Evolutionary conservation across 92 coral and sea anemone genomes (phyloP).

Genomic region (Galaxea fascicularis): DNA sequence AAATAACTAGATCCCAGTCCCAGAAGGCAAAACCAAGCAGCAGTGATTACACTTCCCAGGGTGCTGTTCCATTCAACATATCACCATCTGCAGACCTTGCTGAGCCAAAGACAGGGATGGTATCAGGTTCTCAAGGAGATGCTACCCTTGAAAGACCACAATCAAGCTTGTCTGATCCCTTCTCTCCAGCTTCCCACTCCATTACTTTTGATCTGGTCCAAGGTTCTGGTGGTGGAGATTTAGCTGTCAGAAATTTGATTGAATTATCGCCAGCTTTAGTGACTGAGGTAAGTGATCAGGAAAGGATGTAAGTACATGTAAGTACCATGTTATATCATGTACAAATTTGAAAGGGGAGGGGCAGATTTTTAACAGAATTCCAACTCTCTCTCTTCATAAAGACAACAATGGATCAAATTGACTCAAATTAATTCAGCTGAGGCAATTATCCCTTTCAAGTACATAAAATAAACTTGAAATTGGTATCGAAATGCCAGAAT

Average conservation of each 20-base stretch:
- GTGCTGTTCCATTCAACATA: slow-evolving; percentile 15
- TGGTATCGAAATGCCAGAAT: no score
- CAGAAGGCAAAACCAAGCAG: slow-evolving; percentile 15
- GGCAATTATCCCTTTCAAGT: no score
- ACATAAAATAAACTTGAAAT: no score
- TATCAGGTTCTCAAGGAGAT: background rate
- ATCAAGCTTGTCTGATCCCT: slow-evolving; percentile 32
- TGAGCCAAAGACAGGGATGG: slow-evolving; percentile 10
- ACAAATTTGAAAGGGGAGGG: background rate
- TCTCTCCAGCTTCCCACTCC: slow-evolving; percentile 20
- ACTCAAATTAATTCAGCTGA: no score
- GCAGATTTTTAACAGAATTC: background rate
- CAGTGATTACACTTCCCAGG: background rate
- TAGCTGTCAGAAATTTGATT: slow-evolving; percentile 32
- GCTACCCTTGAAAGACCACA: background rate
- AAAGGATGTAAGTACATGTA: background rate
- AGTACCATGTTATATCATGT: background rate
- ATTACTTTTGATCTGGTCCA: background rate
- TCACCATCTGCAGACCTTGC: slow-evolving; percentile 36
- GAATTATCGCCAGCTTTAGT: slow-evolving; percentile 23
- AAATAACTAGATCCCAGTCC: slow-evolving; percentile 35
- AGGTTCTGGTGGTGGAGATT: background rate
- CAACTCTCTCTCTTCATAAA: no score
- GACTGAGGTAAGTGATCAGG: slow-evolving; percentile 25
- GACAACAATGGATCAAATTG: no score